Evolutionary conservation across 2,888 invertebrate genomes (phyloP), one percentile per base, ranked within the genome.

Genomic region (Torymus auratus): DNA sequence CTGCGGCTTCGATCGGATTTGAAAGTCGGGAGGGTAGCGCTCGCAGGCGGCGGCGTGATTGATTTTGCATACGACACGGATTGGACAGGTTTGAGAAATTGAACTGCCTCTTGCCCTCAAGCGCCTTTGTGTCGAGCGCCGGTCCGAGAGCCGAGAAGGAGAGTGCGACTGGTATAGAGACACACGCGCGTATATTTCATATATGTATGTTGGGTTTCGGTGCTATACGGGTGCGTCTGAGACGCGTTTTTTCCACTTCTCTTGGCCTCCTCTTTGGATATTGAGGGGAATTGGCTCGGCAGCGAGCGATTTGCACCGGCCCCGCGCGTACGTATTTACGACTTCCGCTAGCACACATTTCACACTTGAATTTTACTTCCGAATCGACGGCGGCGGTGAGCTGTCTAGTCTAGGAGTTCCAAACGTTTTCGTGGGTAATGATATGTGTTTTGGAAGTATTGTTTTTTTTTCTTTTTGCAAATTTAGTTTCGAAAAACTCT

Each of bases 71-170:
- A 89, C 90, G 89, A 90, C 91, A 89, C 88, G 88, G 88, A 90
- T 90, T 88, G 90, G 91, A 91, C 90, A 90, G 90, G 88, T 91
- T 91, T 91, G 91, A 91, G 90, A 91, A 91, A 91, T 91, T 91
- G 91, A 88, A 89, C 89, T 88, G 89, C 86, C 88, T 87, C 86
- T 84, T 68, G 53, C 60, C 76, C 77, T 61, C 62, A 50, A 67
- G 69, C 64, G 61, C 20, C 65, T 80, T 84, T 78, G 67, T 78
- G 78, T 83, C 83, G 74, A n/a, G n/a, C 82, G 64, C 79, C 7
- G 41, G 41, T 41, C 41, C 41, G 41, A 41, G 41, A 41, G 41
- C 7, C 41, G 2, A 20, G 2, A 20, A 20, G 20, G 20, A 20
- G 20, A 1, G 20, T 20, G 20, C 20, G 7, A 41, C 41, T 41